phyloP scores from a whole-genome alignment of 2,888 invertebrate genomes.

The Brenthis ino region DNA sequence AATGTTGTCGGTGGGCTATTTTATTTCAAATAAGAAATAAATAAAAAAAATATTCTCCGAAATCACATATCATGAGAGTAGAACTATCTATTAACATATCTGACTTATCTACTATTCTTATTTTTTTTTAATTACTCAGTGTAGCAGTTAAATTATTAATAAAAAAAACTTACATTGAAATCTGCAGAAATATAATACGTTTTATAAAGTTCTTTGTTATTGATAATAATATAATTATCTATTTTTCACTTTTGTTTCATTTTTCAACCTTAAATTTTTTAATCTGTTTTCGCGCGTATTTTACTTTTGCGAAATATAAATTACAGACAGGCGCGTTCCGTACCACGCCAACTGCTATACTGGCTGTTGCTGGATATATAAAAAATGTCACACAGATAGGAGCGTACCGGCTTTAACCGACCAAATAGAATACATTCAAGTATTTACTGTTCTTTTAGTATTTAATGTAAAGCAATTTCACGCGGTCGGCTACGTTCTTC shows the following conservation, averaged over 20 bases:
- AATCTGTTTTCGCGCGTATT: slow-evolving; percentile 37
- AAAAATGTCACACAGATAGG: slow-evolving; percentile 57
- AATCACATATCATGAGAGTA: no score
- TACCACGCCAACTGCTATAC: slow-evolving; percentile 51
- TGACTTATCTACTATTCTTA: no score
- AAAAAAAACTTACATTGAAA: no score
- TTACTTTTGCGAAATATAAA: slow-evolving; percentile 39
- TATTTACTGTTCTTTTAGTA: slow-evolving; percentile 49
- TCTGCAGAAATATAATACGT: no score
- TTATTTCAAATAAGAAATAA: no score
- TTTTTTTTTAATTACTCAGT: no score
- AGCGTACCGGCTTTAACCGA: slow-evolving; percentile 72
- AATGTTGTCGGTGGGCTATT: no score
- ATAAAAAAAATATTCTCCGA: no score
- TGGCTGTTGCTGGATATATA: slow-evolving; percentile 51
- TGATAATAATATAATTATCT: no score
- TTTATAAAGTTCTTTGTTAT: no score
- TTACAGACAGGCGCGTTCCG: slow-evolving; percentile 43
- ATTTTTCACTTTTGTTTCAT: not conserved
- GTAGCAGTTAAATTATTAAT: no score
- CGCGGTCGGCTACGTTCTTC: slow-evolving; percentile 58
- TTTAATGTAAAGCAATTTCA: slow-evolving; percentile 47
- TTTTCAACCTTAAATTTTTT: not conserved
- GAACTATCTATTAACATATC: no score
- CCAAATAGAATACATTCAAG: slow-evolving; percentile 62